Conservation (phyloP, 2,888 invertebrate genomes). For the Ditula angustiorana region DNA sequence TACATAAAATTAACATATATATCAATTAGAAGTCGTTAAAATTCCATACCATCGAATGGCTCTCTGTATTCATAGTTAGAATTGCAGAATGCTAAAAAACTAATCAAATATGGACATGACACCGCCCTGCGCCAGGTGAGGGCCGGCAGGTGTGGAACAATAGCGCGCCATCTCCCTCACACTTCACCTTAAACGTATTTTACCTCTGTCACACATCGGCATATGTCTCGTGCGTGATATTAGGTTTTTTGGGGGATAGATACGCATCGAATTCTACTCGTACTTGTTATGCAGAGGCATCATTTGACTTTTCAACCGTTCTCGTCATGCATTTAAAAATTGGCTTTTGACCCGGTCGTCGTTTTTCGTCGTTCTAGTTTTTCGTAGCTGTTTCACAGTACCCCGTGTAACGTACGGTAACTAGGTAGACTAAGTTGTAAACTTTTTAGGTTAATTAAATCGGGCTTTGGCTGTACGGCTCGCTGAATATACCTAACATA, state of each 20-base stretch:
- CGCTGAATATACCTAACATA: not conserved
- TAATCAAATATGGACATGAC: conserved; percentile 77
- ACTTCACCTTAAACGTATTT: conserved; percentile 48
- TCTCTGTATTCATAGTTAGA: conserved; percentile 61
- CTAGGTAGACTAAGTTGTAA: conserved; percentile 51
- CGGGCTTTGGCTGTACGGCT: conserved; percentile 37
- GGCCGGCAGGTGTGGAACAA: conserved; percentile 77
- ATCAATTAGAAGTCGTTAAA: not conserved
- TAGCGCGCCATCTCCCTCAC: conserved; percentile 63
- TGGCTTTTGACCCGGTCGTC: conserved; percentile 66
- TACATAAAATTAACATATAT: not conserved
- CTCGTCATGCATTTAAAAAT: conserved; percentile 69
- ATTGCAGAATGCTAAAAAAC: conserved; percentile 72
- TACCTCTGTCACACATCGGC: conserved; percentile 55
- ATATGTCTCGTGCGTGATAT: conserved; percentile 67
- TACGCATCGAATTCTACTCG: conserved; percentile 58
- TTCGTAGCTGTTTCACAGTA: conserved; percentile 51
- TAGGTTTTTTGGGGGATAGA: conserved; percentile 68
- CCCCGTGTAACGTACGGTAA: conserved; percentile 48
- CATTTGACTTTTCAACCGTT: conserved; percentile 67
- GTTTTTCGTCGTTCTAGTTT: conserved; percentile 64
- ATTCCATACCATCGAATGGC: not conserved
- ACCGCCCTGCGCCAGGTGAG: conserved; percentile 71
- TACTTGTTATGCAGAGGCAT: conserved; percentile 58
- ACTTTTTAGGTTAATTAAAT: conserved; percentile 64